These are phyloP conservation scores for Semicossyphus pulcher DNA, from an alignment of 2,113 vertebrate genomes.

Conservation along the genomic window DNA sequence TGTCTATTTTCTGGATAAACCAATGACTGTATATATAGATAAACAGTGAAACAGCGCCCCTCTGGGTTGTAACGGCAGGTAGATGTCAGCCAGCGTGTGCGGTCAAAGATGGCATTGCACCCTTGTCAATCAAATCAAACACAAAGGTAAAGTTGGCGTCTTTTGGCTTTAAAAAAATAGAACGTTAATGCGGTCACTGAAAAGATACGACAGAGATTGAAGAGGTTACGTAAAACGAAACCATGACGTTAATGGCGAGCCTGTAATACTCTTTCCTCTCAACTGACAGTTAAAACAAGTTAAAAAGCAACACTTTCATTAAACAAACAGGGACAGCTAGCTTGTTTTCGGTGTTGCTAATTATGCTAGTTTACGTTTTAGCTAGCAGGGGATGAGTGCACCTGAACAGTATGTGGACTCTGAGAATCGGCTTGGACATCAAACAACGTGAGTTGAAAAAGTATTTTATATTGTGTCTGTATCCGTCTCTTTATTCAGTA, in stretches of 20 bases:
- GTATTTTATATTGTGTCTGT: too few species aligned
- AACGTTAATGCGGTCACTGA: neutral
- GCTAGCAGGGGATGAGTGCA: too few species aligned
- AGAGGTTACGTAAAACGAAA: too few species aligned
- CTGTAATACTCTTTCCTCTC: too few species aligned
- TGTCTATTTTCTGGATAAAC: too few species aligned
- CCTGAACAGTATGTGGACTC: too few species aligned
- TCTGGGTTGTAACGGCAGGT: neutral
- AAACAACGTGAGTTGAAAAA: neutral
- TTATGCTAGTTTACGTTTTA: neutral
- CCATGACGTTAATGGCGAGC: too few species aligned
- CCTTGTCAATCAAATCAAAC: neutral
- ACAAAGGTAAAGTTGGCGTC: neutral
- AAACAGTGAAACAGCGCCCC: neutral
- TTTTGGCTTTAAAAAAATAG: too few species aligned
- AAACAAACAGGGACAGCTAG: neutral
- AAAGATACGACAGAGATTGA: too few species aligned
- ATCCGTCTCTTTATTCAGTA: too few species aligned
- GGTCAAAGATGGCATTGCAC: neutral
- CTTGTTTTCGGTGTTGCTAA: neutral
- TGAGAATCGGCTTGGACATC: neutral
- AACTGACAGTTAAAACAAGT: too few species aligned
- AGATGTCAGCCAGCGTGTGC: neutral
- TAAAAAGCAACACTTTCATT: neutral
- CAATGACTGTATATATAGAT: too few species aligned